Evolutionary conservation across 2,797 vertebrate genomes (phyloP), one percentile per base, ranked within the genome.

Genomic region (Pitangus sulphuratus): DNA sequence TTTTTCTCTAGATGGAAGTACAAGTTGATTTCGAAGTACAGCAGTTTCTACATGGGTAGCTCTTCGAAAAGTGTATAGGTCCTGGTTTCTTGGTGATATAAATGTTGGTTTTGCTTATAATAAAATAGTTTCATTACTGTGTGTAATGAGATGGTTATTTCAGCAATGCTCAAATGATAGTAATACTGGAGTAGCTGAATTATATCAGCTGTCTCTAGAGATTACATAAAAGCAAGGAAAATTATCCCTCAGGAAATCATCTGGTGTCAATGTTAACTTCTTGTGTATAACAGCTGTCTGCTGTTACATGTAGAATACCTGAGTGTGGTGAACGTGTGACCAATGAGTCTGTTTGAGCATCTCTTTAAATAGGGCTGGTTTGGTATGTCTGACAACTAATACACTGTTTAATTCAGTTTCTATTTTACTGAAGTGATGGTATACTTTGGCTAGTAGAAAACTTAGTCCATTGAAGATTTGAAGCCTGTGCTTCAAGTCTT

Each of bases 71-170:
- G 35, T 71, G 12, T 78, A 13, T 82, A 77, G 87, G 58, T 81
- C 66, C 15, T 84, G 56, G 37, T 94, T 91, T 96, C 85, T 72
- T 76, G 42, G 56, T 87, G 72, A 84, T 54, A 61, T 21, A 79
- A 93, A 93, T 93, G 57, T 85, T 96, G 68, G 1, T 88, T 95
- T 95, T 94, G 81, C 95, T 87, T 90, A 86, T 81, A 97, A 97
- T 97, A 97, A 97, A 97, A 65, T 81, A 75, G 39, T 93, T 96
- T 96, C 76, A 86, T 92, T 96, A 85, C 37, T 87, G 19, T n/a
- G 71, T 84, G 70, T 90, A 92, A 82, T 84, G 92, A 92, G 76
- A 92, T 93, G 69, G 44, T 96, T 93, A 93, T 96, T 96, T 97
- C 91, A 77, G 70, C 22, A 58, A 0, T 79, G 33, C 9, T 91